phyloP scores from a whole-genome alignment of 1,140 invertebrate genomes.

The Scylla paramamosain region DNA sequence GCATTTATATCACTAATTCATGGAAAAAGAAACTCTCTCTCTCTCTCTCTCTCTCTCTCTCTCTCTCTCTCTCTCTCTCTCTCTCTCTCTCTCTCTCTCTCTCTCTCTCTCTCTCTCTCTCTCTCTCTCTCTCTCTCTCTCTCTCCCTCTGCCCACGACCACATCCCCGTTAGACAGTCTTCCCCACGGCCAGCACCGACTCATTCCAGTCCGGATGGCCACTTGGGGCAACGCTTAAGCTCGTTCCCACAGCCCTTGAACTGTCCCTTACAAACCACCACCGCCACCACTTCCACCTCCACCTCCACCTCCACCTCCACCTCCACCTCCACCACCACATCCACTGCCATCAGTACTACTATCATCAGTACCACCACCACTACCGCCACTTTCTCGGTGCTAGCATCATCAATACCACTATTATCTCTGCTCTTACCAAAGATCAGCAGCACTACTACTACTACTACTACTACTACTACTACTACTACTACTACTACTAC shows the following conservation, averaged over 20 bases:
- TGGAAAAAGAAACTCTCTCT: not conserved
- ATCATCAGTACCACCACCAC: not conserved
- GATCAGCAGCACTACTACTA: not conserved
- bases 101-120: constrained; percentile 8
- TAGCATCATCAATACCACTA: not conserved
- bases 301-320: not conserved
- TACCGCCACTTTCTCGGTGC: not conserved
- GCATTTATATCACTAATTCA: too few relatives aligned
- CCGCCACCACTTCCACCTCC: not conserved
- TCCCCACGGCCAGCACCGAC: not conserved
- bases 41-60: constrained; percentile 38
- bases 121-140: constrained; percentile 50
- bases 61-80: constrained; percentile 23
- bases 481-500: not conserved
- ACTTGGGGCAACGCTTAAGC: constrained; percentile 37
- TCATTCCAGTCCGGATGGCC: constrained; percentile 48
- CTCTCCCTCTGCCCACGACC: constrained; percentile 19
- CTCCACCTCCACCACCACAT: not conserved
- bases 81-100: not conserved
- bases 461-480: constrained; percentile 2
- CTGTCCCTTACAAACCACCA: constrained; percentile 17
- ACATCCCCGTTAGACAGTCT: not conserved
- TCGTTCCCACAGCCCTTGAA: constrained; percentile 8
- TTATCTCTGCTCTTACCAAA: too few relatives aligned
- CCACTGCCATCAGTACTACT: not conserved